phyloP scores from a whole-genome alignment of 2,888 invertebrate species.

The Cyaniris semiargus region DNA sequence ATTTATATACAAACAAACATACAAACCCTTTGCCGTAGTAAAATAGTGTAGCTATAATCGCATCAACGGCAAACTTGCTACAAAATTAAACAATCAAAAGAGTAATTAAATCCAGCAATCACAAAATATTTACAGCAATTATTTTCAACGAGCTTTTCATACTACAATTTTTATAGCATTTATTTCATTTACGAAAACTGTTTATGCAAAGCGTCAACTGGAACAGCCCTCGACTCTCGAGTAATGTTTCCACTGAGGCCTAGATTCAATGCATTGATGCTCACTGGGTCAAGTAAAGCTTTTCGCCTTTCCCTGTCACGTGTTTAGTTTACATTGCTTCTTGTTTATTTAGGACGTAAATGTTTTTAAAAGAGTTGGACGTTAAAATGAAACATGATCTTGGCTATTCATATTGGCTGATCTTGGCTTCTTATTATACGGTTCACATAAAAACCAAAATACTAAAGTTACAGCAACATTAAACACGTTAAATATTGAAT shows the following conservation, averaged over 20 bases:
- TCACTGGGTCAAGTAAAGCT: slow-evolving; percentile 30
- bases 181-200: background rate
- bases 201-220: slow-evolving; percentile 8
- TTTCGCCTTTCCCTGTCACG: slow-evolving; percentile 22
- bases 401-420: no score
- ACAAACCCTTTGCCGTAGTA: background rate
- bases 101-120: background rate
- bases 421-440: no score
- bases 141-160: background rate
- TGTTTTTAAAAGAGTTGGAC: background rate
- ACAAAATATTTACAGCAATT: background rate
- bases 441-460: no score
- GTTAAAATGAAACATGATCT: no score
- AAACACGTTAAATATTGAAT: no score
- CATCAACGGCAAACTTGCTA: background rate
- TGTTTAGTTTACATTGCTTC: slow-evolving; percentile 16
- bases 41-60: no score
- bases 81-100: background rate
- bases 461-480: no score
- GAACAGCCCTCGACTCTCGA: slow-evolving; percentile 11
- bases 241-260: slow-evolving; percentile 29
- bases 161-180: background rate
- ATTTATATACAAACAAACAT: no score
- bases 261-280: slow-evolving; percentile 28
- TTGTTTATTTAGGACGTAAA: slow-evolving; percentile 1